phyloP scores from a whole-genome alignment of 2,113 vertebrate genomes.

The Synchiropus splendidus region DNA sequence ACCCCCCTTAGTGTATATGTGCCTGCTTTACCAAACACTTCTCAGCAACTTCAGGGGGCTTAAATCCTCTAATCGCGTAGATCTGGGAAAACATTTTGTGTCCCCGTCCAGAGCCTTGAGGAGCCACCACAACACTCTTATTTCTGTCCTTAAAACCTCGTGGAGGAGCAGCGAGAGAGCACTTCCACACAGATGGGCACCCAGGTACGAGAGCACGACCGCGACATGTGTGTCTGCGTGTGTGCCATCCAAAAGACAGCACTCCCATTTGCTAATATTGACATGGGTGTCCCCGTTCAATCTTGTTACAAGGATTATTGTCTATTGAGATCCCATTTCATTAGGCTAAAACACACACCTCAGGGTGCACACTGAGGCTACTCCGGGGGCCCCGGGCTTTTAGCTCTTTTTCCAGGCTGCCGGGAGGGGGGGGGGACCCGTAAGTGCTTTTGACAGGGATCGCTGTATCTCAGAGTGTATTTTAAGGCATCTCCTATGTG shows the following conservation, averaged over 20 bases:
- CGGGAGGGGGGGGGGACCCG: conserved; percentile 41
- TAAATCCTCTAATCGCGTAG: conserved; percentile 54
- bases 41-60: conserved; percentile 39
- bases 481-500: conserved; percentile 38
- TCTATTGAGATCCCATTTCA: conserved; percentile 73
- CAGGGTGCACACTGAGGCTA: conserved; percentile 38
- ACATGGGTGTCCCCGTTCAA: conserved; percentile 68
- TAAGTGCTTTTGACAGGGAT: conserved; percentile 69
- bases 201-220: conserved; percentile 26
- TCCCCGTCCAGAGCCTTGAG: conserved; percentile 36
- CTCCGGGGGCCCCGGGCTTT: conserved; percentile 52
- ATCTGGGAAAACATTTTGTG: conserved; percentile 50
- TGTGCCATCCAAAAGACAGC: conserved; percentile 39
- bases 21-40: conserved; percentile 26
- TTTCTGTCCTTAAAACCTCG: conserved; percentile 39
- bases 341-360: conserved; percentile 67
- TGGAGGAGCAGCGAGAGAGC: conserved; percentile 31
- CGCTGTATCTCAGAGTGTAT: conserved; percentile 54
- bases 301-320: conserved; percentile 74
- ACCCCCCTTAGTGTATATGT: too few species aligned
- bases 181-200: conserved; percentile 34
- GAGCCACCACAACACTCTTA: conserved; percentile 31
- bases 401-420: conserved; percentile 53
- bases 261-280: conserved; percentile 73
- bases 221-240: conserved; percentile 5